phyloP scores from a whole-genome alignment of 2,113 vertebrate species.

The Romanogobio albipinnatus region DNA sequence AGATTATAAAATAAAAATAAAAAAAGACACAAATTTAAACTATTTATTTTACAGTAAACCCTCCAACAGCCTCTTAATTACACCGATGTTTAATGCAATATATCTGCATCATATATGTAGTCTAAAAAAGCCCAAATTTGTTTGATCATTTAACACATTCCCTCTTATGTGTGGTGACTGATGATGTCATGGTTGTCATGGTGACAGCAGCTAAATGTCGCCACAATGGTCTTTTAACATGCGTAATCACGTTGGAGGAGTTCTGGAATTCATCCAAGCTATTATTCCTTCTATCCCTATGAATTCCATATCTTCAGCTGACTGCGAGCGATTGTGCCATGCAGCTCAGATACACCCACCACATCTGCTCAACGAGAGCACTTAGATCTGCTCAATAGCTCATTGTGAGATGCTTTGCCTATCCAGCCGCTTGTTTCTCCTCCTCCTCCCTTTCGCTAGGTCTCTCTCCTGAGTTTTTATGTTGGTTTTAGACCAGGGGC shows the following conservation, averaged over 20 bases:
- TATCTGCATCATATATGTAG: not conserved
- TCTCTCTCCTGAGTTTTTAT: not conserved
- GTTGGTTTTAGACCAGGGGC: not conserved
- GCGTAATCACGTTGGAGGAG: conserved; percentile 39
- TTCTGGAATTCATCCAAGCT: conserved; percentile 34
- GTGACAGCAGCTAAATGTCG: conserved; percentile 37
- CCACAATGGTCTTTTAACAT: conserved; percentile 44
- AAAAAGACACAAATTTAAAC: too few species aligned
- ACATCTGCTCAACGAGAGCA: conserved; percentile 55
- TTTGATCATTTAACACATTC: conserved; percentile 21
- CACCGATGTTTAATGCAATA: conserved; percentile 4
- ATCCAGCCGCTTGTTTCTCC: conserved; percentile 14
- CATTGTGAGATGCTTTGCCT: conserved; percentile 52
- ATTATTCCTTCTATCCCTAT: conserved; percentile 25
- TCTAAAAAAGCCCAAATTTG: not conserved
- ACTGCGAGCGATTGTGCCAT: conserved; percentile 29
- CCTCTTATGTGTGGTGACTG: conserved; percentile 30
- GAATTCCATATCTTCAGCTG: conserved; percentile 53
- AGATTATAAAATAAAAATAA: too few species aligned
- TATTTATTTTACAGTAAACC: conserved; percentile 15
- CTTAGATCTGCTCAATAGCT: conserved; percentile 50
- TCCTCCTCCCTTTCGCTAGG: conserved; percentile 3
- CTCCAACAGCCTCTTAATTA: not conserved
- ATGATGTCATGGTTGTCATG: conserved; percentile 43
- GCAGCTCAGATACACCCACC: conserved; percentile 39